A percentile compares a stretch with the other conserved stretches of the same genome.
These are phyloP conservation scores for Sardina pilchardus DNA, from an alignment of 2,113 vertebrate species.

Conservation along the genomic window DNA sequence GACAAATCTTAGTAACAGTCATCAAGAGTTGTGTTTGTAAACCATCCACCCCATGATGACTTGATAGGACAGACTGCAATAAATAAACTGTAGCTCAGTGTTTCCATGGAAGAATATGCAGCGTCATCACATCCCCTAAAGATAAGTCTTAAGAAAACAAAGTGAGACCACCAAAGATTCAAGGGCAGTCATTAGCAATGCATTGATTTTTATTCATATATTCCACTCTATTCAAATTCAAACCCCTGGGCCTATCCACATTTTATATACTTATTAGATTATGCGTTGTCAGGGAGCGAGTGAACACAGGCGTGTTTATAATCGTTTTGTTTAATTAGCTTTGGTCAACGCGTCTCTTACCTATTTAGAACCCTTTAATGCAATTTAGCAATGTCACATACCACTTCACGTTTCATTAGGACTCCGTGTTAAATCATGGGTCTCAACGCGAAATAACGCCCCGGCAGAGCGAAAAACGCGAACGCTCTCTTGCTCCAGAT, in stretches of 20 bases:
- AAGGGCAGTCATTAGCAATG: conserved; percentile 3
- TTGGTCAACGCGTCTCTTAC: conserved; percentile 55
- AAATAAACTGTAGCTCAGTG: neutral
- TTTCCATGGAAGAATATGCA: neutral
- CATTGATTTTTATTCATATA: neutral
- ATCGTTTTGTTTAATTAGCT: conserved; percentile 32
- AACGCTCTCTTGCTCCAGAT: conserved; percentile 61
- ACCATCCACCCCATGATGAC: neutral
- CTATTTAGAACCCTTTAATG: conserved; percentile 68
- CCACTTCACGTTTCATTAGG: conserved; percentile 77
- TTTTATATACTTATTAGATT: conserved; percentile 2
- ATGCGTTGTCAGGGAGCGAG: neutral
- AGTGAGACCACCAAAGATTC: neutral
- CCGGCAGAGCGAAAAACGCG: neutral
- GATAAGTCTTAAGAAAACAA: neutral
- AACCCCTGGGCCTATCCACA: neutral
- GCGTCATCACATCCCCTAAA: neutral
- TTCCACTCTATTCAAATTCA: neutral
- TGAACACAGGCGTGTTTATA: conserved; percentile 17
- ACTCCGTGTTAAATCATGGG: conserved; percentile 72
- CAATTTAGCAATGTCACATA: conserved; percentile 77
- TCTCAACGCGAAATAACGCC: conserved; percentile 25
- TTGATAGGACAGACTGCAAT: neutral
- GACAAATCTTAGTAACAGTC: neutral
- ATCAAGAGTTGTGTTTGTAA: neutral